These are phyloP conservation scores for Sander vitreus DNA, from an alignment of 2,113 vertebrate genomes.

Conservation along the genomic window DNA sequence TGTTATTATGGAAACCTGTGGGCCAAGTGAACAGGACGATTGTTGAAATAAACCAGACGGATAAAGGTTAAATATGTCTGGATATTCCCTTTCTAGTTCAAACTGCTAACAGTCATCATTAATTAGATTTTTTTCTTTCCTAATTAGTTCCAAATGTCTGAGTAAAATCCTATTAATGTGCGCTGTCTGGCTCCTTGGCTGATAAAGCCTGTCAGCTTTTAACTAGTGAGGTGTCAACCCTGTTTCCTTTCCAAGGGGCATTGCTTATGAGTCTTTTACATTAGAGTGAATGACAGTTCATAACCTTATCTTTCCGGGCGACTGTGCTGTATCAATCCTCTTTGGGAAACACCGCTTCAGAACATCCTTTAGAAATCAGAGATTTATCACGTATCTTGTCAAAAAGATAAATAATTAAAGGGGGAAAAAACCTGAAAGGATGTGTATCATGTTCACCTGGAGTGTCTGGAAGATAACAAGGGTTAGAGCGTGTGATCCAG, in stretches of 20 bases:
- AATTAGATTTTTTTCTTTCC: slow-evolving; percentile 25
- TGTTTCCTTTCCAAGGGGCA: slow-evolving; percentile 19
- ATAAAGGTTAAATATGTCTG: background rate
- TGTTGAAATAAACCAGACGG: background rate
- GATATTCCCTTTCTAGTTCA: slow-evolving; percentile 7
- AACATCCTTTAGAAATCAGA: slow-evolving; percentile 24
- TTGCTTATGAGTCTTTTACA: slow-evolving; percentile 39
- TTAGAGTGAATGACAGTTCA: slow-evolving; percentile 57
- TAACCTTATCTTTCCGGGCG: slow-evolving; percentile 58
- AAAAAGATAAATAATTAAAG: slow-evolving; percentile 34
- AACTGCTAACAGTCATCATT: slow-evolving; percentile 9
- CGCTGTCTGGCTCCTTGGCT: background rate
- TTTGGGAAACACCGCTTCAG: slow-evolving; percentile 47
- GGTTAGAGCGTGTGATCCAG: slow-evolving; percentile 57
- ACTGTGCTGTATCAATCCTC: slow-evolving; percentile 56
- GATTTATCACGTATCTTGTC: slow-evolving; percentile 63
- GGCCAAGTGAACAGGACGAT: background rate
- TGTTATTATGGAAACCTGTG: background rate
- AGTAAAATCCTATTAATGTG: background rate
- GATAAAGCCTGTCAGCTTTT: slow-evolving; percentile 24
- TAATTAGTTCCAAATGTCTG: slow-evolving; percentile 37
- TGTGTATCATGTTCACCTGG: slow-evolving; percentile 44
- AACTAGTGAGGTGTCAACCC: slow-evolving; percentile 34
- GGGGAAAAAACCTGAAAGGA: slow-evolving; percentile 12
- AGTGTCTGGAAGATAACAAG: slow-evolving; percentile 62